phyloP scores from a whole-genome alignment of 2,113 vertebrate genomes.

The Spea multiplicata region DNA sequence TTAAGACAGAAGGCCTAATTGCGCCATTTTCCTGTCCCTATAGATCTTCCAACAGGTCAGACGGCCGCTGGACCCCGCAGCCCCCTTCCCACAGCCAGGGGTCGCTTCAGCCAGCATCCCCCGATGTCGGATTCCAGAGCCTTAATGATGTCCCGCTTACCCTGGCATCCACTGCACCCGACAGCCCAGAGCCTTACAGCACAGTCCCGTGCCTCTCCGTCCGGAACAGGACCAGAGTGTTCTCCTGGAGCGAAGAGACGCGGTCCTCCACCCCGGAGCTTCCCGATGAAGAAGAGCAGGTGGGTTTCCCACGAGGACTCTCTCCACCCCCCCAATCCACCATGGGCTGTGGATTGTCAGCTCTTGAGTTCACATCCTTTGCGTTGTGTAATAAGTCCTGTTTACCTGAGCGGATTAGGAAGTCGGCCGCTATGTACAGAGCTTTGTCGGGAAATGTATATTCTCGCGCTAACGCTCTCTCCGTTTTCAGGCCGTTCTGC shows the following conservation, averaged over 20 bases:
- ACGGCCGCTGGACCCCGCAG: conserved; percentile 47
- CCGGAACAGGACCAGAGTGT: conserved; percentile 35
- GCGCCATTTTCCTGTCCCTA: background rate
- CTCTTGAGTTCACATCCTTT: too few species aligned
- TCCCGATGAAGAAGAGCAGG: conserved; percentile 53
- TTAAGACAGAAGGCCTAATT: too few species aligned
- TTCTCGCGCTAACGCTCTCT: background rate
- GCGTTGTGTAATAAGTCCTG: too few species aligned
- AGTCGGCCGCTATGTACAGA: too few species aligned
- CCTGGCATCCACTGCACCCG: conserved; percentile 12
- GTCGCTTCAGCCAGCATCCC: conserved; percentile 20
- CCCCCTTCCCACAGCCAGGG: conserved; percentile 39
- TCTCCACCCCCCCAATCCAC: too few species aligned
- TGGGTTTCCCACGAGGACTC: conserved; percentile 2
- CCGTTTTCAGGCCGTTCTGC: conserved; percentile 38
- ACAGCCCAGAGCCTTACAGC: conserved; percentile 36
- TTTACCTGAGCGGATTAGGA: too few species aligned
- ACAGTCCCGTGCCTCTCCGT: conserved; percentile 10
- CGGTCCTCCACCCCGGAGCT: conserved; percentile 40
- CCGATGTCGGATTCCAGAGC: conserved; percentile 25
- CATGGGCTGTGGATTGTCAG: too few species aligned
- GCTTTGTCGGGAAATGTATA: too few species aligned
- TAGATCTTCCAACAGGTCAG: conserved; percentile 55
- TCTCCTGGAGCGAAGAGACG: conserved; percentile 51
- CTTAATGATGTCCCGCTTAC: conserved; percentile 18